Base-by-base conservation (phyloP, 2,888 invertebrate genomes). In the Leucophenga maculata region DNA sequence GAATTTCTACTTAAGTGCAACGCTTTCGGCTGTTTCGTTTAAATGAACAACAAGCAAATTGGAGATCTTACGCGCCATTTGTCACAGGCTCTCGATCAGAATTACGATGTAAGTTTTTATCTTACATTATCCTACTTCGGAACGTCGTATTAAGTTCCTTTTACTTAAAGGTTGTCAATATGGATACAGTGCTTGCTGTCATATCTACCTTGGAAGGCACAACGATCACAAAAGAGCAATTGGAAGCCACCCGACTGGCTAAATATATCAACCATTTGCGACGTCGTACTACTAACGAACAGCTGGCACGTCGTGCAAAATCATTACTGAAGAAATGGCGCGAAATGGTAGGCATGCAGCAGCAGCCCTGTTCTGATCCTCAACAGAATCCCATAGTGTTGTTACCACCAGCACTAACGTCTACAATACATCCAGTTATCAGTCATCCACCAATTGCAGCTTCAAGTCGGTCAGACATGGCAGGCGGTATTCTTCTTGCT, bases 81-180 rank as follows among this genome's bases (percentile, higher is more conserved):
- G 93, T 94, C 95, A 92, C 94, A 94, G 93, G 95, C 97, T 91
- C 93, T 97, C 92, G 97, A 97, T 94, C 94, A 93, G 92, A 95
- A 96, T 92, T 96, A 97, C 93, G 97, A 97, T 97, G 97, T 97
- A 95, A 97, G 97, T 20, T 11, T 22, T 50, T 60, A 8, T 54
- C 13, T 57, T 39, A 39, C 11, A 39, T 39, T 11, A 39, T 39
- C 11, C 11, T 39, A 39, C 8, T 39, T 11, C 4, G 11, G 8
- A 39, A 26, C 26, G 4, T 26, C 2, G 26, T 8, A 39, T 8
- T 39, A 11, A 39, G 39, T 73, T 13, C 57, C 13, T 8, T 68
- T n/a, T 48, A 16, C 13, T 71, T 92, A 71, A 89, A 97, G 97
- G 97, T 97, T 92, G 93, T 96, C 92, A 95, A 97, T 92, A 95